Evolutionary conservation across 1,140 invertebrate genomes (phyloP).

Genomic region (Bombus confusus): DNA sequence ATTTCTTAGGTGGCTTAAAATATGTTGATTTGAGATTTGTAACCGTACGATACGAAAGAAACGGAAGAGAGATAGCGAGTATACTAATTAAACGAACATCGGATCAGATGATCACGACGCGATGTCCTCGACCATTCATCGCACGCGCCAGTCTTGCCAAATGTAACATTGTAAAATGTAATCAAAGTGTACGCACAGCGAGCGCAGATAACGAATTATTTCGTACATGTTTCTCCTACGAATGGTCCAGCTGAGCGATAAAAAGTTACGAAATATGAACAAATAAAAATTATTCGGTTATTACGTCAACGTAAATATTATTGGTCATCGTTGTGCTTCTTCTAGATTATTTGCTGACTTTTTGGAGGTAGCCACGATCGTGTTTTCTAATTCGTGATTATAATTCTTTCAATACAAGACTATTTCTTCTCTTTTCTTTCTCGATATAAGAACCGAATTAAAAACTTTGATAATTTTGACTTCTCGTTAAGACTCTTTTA

Average conservation of each 20-base stretch:
- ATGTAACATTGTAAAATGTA: no score
- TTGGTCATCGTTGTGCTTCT: neutral
- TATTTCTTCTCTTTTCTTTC: neutral
- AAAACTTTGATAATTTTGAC: neutral
- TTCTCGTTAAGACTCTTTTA: neutral
- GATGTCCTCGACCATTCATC: neutral
- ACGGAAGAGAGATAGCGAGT: neutral
- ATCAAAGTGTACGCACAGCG: no score
- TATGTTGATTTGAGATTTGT: neutral
- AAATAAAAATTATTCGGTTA: neutral
- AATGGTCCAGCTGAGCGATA: neutral
- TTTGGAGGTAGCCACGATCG: neutral
- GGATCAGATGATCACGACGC: neutral
- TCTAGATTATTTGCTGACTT: neutral
- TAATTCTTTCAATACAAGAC: neutral
- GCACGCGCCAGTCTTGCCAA: no score
- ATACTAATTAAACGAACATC: slow-evolving; percentile 15
- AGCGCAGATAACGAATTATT: neutral
- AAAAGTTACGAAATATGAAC: neutral
- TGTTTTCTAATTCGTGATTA: neutral
- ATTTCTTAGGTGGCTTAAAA: neutral
- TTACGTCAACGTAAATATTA: neutral
- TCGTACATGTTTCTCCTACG: neutral
- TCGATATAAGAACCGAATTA: neutral
- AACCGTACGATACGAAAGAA: neutral